Evolutionary conservation across 2,113 vertebrate genomes (phyloP).

Genomic region (Rhinichthys klamathensis): DNA sequence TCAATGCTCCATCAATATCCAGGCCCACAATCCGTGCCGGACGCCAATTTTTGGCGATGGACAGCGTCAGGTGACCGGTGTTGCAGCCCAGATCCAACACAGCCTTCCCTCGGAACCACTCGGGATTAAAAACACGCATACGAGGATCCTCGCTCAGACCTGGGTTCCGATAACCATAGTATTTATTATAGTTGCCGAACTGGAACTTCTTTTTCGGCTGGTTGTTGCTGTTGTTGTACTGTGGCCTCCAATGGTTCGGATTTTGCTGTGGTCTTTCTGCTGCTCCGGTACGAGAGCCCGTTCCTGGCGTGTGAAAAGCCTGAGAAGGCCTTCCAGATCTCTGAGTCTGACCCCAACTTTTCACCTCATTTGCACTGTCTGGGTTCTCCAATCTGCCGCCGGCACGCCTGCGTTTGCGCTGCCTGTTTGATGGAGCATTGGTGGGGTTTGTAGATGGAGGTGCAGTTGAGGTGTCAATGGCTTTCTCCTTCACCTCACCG

Average conservation of each 20-base stretch:
- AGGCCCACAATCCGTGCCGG: constrained; percentile 85
- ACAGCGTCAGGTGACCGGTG: constrained; percentile 87
- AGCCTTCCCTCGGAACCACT: constrained; percentile 88
- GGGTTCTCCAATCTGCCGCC: constrained; percentile 82
- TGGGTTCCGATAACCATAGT: constrained; percentile 93
- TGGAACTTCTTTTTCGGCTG: constrained; percentile 81
- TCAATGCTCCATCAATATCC: constrained; percentile 84
- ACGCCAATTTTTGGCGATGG: constrained; percentile 83
- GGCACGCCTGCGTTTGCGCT: constrained; percentile 86
- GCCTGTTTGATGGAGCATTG: constrained; percentile 66
- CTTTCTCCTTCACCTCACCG: constrained; percentile 19
- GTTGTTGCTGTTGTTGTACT: constrained; percentile 47
- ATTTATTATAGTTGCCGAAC: constrained; percentile 91
- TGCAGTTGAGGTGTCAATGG: constrained; percentile 72
- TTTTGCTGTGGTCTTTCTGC: background rate
- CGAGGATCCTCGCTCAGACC: constrained; percentile 81
- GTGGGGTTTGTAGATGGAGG: constrained; percentile 60
- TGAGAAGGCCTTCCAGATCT: constrained; percentile 53
- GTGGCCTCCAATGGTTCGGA: constrained; percentile 29
- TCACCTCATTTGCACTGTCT: constrained; percentile 50
- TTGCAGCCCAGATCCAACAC: constrained; percentile 92
- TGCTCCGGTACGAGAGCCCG: background rate
- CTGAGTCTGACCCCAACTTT: constrained; percentile 54
- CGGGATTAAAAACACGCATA: constrained; percentile 77
- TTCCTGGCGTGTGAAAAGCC: constrained; percentile 65